These are phyloP conservation scores for Tringa solitaria DNA, from an alignment of 2,113 vertebrate species.

Conservation along the genomic window DNA sequence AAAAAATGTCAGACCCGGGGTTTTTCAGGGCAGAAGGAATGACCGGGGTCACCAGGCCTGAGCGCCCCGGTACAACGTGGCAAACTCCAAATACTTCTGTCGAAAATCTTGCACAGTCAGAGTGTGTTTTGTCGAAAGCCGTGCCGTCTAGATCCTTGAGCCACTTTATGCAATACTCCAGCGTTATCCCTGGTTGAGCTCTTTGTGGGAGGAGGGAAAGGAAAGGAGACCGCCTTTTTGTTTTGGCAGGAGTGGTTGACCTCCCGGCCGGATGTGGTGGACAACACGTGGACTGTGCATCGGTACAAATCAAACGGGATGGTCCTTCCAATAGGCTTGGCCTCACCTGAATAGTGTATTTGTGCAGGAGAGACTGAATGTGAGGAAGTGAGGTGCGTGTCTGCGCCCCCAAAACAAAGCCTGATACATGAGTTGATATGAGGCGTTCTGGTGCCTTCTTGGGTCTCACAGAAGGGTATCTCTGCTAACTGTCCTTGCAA, in stretches of 20 bases:
- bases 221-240: not conserved
- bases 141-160: not conserved
- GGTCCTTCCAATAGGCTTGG: accelerated
- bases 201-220: not conserved
- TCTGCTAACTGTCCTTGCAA: not conserved
- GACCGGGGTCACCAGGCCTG: not conserved
- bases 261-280: accelerated
- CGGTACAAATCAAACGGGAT: accelerated
- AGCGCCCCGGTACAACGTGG: accelerated
- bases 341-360: accelerated
- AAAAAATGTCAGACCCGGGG: not conserved
- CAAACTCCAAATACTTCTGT: not conserved
- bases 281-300: not conserved
- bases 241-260: not conserved
- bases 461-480: not conserved
- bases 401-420: not conserved
- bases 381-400: not conserved
- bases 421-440: accelerated
- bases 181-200: not conserved
- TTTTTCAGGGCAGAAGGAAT: not conserved
- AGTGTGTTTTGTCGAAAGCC: not conserved
- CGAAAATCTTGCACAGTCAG: not conserved
- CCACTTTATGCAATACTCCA: not conserved
- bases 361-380: not conserved
- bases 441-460: not conserved